phyloP scores from a whole-genome alignment of 2,797 vertebrate genomes.

The Pangasius sanitwongsei region DNA sequence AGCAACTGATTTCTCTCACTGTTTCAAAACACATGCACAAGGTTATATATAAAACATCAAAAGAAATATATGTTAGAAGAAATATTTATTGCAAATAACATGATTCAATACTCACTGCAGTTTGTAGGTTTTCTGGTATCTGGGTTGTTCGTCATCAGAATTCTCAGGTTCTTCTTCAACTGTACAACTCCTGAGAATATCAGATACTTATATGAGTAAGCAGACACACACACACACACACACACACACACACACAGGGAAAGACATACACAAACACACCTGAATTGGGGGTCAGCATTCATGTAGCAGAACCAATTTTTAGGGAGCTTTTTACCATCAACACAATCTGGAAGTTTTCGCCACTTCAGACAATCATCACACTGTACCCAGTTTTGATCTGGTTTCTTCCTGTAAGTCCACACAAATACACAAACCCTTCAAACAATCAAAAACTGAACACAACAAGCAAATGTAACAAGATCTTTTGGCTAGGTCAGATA shows the following conservation, averaged over 20 bases:
- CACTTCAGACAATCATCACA: constrained; percentile 85
- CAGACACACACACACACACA: neutral
- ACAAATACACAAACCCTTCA: neutral
- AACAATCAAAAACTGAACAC: neutral
- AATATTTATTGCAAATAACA: neutral
- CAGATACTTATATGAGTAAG: neutral
- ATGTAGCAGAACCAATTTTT: constrained; percentile 88
- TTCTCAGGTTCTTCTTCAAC: constrained; percentile 86
- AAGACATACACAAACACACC: constrained; percentile 69
- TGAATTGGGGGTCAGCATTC: constrained; percentile 91
- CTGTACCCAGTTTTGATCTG: constrained; percentile 94
- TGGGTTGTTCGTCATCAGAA: constrained; percentile 83
- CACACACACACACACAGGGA: neutral
- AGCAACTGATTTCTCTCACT: constrained; percentile 66
- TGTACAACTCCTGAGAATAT: constrained; percentile 79
- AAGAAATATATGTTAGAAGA: neutral
- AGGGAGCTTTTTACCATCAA: constrained; percentile 76
- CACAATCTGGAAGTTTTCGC: constrained; percentile 92
- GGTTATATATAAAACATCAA: neutral
- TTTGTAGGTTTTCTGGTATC: constrained; percentile 88
- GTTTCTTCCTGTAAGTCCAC: constrained; percentile 77
- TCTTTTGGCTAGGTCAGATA: neutral
- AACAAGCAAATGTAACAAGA: neutral
- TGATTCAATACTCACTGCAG: constrained; percentile 76
- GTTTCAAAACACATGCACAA: constrained; percentile 37